phyloP scores from a whole-genome alignment of 2,113 vertebrate species.

The Colossoma macropomum region DNA sequence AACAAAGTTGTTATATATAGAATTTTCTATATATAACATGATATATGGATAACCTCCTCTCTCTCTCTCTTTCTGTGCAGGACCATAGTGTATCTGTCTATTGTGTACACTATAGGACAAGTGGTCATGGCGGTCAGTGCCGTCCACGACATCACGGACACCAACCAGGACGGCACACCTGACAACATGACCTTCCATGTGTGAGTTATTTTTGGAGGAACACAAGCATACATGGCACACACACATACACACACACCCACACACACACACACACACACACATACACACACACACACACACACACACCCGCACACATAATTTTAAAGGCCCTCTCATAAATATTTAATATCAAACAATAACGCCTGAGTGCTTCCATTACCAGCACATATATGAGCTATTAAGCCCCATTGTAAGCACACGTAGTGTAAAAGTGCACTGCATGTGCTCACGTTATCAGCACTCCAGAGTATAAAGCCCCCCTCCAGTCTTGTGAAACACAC shows the following conservation, averaged over 20 bases:
- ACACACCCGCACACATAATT: not conserved
- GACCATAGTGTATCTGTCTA: slow-evolving; percentile 91
- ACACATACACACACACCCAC: not conserved
- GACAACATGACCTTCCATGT: slow-evolving; percentile 75
- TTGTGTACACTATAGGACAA: slow-evolving; percentile 89
- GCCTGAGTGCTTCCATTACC: not conserved
- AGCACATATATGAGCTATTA: not conserved
- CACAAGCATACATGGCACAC: not conserved
- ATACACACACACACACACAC: not conserved
- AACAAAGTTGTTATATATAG: too few species aligned
- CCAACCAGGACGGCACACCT: slow-evolving; percentile 73
- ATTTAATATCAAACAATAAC: not conserved
- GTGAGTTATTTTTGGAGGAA: slow-evolving; percentile 77
- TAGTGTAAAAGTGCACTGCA: not conserved
- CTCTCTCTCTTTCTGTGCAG: slow-evolving; percentile 66
- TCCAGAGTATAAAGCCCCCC: not conserved
- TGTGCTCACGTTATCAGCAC: too few species aligned
- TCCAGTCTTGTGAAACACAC: too few species aligned
- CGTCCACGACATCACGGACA: slow-evolving; percentile 84
- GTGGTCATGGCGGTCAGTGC: slow-evolving; percentile 82
- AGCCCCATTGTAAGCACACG: not conserved
- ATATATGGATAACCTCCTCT: too few species aligned
- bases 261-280: not conserved
- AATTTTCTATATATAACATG: too few species aligned
- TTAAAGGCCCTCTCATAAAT: not conserved